phyloP scores from a whole-genome alignment of 2,797 vertebrate species.

The Cottoperca gobio region DNA sequence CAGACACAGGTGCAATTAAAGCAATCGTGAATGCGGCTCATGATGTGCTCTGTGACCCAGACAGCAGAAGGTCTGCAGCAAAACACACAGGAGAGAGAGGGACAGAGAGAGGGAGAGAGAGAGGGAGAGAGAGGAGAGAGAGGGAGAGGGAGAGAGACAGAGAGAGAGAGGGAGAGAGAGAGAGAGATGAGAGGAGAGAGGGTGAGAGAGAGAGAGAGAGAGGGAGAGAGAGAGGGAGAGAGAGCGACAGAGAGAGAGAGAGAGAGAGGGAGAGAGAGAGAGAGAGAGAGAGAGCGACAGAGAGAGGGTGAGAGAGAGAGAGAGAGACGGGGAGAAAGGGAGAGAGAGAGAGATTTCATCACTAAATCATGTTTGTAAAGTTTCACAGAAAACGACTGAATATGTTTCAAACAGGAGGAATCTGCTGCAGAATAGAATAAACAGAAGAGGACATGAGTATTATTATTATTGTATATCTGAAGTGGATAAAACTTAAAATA shows the following conservation, averaged over 20 bases:
- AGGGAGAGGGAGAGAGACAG: background rate
- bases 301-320: no score
- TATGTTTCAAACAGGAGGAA: background rate
- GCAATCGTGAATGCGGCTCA: slow-evolving; percentile 75
- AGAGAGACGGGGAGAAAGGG: no score
- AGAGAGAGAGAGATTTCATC: no score
- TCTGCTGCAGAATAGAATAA: background rate
- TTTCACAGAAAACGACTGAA: slow-evolving; percentile 32
- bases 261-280: background rate
- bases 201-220: no score
- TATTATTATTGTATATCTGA: background rate
- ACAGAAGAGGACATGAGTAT: background rate
- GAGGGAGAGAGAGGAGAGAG: no score
- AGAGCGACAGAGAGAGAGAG: no score
- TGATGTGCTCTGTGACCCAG: slow-evolving; percentile 81
- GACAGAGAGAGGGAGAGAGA: no score
- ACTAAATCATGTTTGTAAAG: slow-evolving; percentile 40
- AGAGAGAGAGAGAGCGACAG: no score
- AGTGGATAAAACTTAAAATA: no score
- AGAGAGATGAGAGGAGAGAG: no score
- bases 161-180: background rate
- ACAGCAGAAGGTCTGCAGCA: slow-evolving; percentile 75
- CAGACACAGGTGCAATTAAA: slow-evolving; percentile 75
- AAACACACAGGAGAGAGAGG: slow-evolving; percentile 45
- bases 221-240: no score